These are phyloP conservation scores for Apeltes quadracus DNA, from an alignment of 2,113 vertebrate genomes.

Conservation along the genomic window DNA sequence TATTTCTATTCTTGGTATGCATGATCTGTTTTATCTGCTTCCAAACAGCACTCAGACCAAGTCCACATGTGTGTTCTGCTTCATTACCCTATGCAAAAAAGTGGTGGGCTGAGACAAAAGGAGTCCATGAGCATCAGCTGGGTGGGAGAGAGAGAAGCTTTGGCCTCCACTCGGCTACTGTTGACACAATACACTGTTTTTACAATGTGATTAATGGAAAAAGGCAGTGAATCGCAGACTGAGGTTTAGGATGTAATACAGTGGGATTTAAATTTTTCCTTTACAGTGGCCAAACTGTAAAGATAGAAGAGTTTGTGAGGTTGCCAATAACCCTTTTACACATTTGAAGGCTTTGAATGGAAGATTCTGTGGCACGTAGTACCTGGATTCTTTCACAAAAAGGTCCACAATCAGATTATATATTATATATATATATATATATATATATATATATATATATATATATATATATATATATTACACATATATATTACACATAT, in stretches of 20 bases:
- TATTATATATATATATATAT: neutral
- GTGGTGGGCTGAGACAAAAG: conserved; percentile 57
- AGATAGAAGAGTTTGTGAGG: neutral
- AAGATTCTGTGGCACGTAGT: neutral
- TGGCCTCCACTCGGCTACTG: conserved; percentile 16
- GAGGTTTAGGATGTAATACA: neutral
- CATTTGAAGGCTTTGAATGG: neutral
- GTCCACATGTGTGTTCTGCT: conserved; percentile 37
- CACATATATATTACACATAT: no score
- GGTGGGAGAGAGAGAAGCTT: conserved; percentile 14
- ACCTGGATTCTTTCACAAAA: neutral
- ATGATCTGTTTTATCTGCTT: conserved; percentile 4
- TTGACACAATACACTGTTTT: conserved; percentile 40
- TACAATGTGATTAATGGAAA: conserved; percentile 31
- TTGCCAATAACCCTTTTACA: conserved; percentile 1
- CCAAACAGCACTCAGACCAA: conserved; percentile 29
- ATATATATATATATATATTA: neutral
- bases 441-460: no score
- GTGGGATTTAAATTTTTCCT: conserved; percentile 15
- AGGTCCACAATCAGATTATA: neutral
- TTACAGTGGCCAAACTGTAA: conserved; percentile 14
- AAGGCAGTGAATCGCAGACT: conserved; percentile 10
- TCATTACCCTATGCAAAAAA: conserved; percentile 69
- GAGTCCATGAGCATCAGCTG: conserved; percentile 40
- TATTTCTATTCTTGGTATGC: conserved; percentile 2